Percentiles rank a stretch among this genome's conserved stretches.
phyloP scores from a whole-genome alignment of 2,113 vertebrate genomes.

The Gopherus evgoodei region DNA sequence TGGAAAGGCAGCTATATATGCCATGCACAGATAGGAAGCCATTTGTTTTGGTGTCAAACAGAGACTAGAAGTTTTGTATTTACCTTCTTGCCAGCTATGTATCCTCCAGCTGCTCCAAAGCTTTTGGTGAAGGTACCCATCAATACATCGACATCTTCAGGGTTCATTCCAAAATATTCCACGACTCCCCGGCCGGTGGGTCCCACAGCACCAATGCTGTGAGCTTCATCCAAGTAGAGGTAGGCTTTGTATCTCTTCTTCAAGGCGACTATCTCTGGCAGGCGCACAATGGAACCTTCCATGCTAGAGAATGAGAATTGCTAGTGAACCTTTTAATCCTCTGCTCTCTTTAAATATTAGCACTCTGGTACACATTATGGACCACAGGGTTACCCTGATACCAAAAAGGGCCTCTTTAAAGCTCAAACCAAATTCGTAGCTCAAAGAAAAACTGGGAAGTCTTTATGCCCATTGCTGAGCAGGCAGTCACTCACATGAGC shows the following conservation, averaged over 20 bases:
- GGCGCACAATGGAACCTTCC: constrained; percentile 91
- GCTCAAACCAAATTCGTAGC: not conserved
- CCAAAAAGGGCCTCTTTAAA: not conserved
- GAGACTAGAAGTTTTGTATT: not conserved
- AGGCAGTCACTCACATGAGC: not conserved
- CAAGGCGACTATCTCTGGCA: constrained; percentile 89
- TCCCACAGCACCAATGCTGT: constrained; percentile 92
- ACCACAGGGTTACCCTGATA: not conserved
- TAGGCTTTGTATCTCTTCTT: constrained; percentile 97
- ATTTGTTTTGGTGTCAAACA: not conserved
- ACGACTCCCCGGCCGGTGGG: constrained; percentile 86
- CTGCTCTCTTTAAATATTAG: not conserved
- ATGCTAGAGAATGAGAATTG: constrained; percentile 81
- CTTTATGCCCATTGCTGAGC: not conserved
- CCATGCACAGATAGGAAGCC: not conserved
- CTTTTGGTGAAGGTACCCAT: constrained; percentile 98
- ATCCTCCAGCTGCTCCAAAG: constrained; percentile 91
- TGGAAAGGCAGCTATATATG: not conserved
- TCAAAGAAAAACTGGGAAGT: not conserved
- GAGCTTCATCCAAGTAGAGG: constrained; percentile 94
- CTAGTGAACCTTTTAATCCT: not conserved
- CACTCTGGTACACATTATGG: not conserved
- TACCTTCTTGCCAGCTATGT: constrained; percentile 95
- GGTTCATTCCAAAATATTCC: constrained; percentile 87
- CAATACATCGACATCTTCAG: constrained; percentile 87